Base-by-base conservation (phyloP, 23 tunicate genomes). In the Clavelina lepadiformis region DNA sequence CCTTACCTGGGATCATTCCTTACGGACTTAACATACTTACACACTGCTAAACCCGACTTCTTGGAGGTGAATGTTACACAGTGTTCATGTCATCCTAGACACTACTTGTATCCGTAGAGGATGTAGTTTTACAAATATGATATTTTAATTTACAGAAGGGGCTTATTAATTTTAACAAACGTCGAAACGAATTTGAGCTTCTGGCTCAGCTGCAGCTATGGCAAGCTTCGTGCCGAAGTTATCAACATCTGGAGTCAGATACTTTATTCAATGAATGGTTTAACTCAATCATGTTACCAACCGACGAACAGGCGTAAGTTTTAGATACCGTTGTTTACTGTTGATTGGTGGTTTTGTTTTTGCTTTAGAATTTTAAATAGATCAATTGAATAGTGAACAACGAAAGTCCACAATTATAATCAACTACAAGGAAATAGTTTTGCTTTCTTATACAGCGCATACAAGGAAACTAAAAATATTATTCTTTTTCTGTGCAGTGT, bases 1-100 rank as follows among this genome's bases (percentile, higher is more conserved):
- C 99, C 99, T 19, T 93, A 85, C 63, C 78, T 93, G 27, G 99
- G 99, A n/a, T 68, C 83, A 2, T 79, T 93, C 51, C 72, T 93
- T 25, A 77, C 76, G 28, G 99, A 93, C 54, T 45, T 93, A 23
- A 85, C 75, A 3, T 79, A 79, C 61, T 73, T 93, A 20, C 88
- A 91, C 53, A 78, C 98, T 37, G 98, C 98, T 20, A 79, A 63
- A 15, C 77, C 98, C 15, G 91, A 91, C 56, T 66, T 41, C 30
- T 33, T 77, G 34, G 82, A 91, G 80, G 86, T 77, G 37, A 2
- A 44, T 33, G 11, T 11, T n/a, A 21, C 23, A 25, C 11, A 11
- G n/a, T n/a, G n/a, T n/a, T n/a, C n/a, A n/a, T n/a, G n/a, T n/a
- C n/a, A n/a, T n/a, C n/a, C n/a, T n/a, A 41, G 49, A 41, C 49